Evolutionary conservation across 2,888 invertebrate species (phyloP), one percentile per base, ranked within the genome.

Genomic region (Calliphora vomitoria): DNA sequence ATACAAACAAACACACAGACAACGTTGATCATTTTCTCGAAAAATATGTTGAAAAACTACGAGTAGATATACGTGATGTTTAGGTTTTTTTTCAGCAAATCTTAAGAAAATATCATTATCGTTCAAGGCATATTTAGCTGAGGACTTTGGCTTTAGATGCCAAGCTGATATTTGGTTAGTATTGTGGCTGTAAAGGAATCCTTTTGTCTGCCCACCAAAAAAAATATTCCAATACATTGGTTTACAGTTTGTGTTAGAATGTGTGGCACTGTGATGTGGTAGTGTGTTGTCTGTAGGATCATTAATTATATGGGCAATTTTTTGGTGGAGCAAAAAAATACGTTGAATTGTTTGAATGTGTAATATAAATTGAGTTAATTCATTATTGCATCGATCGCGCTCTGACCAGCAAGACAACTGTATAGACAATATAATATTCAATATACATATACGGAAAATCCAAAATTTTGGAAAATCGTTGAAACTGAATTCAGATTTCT

Each of bases 51-150:
- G 18, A 74, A 82, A 85, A 82, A 79, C 38, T n/a, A 25, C 25
- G 71, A 71, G 85, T n/a, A n/a, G n/a, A n/a, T n/a, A 82, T 87
- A 87, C 87, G 87, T 87, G 87, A 85, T 78, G 75, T 69, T 81
- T 38, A 72, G 66, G n/a, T 81, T 81, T 60, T 74, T 75, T 55
- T 60, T 78, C 15, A 13, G 31, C 35, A n/a, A 62, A 72, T 25
- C 20, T 55, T 5, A 76, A 68, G 68, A 82, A 64, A 53, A 11
- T 50, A 69, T 64, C 76, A 44, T 53, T 62, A 20, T 47, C 35
- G 69, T 38, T 20, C 13, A n/a, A 62, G 20, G 41, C 31, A 64
- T 58, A 35, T 50, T 62, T 20, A 38, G 41, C 15, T 35, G 13
- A 53, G 20, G 62, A n/a, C 18, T 25, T 58, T 10, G 72, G 53